phyloP scores from a whole-genome alignment of 2,797 vertebrate genomes.

The Aselliscus stoliczkanus region DNA sequence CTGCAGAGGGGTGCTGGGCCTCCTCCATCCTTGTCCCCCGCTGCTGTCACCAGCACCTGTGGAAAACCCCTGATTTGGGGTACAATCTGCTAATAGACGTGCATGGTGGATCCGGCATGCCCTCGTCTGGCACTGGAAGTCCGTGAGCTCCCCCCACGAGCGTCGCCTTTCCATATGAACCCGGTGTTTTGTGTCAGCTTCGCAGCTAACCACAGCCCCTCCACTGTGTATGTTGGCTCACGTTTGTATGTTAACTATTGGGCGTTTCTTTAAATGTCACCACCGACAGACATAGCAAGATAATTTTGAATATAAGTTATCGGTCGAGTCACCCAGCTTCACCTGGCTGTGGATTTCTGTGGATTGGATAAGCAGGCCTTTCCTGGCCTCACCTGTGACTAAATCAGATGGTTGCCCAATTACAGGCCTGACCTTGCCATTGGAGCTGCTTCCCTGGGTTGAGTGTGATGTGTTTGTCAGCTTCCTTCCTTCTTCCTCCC shows the following conservation, averaged over 20 bases:
- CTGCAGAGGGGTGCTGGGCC: rapidly evolving
- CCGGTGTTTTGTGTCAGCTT: no score
- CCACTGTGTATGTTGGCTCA: no score
- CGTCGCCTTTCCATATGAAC: rapidly evolving
- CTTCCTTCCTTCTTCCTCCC: not conserved
- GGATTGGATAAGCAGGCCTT: not conserved
- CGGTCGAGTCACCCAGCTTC: rapidly evolving
- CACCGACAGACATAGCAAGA: not conserved
- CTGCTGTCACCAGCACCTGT: not conserved
- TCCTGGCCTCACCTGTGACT: not conserved
- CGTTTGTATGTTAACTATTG: rapidly evolving
- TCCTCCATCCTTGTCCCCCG: not conserved
- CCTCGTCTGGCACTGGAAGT: not conserved
- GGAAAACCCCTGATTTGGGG: not conserved
- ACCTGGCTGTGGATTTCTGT: not conserved
- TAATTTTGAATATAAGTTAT: not conserved
- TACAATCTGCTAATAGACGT: not conserved
- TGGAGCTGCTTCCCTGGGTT: not conserved
- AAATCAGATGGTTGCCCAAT: not conserved
- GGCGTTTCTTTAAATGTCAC: not conserved
- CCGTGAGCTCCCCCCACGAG: rapidly evolving
- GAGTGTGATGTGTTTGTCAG: not conserved
- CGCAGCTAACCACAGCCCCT: not conserved
- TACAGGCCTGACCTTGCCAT: rapidly evolving
- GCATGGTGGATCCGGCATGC: rapidly evolving